Evolutionary conservation across 2,797 vertebrate species (phyloP).

Genomic region (Mus caroli): DNA sequence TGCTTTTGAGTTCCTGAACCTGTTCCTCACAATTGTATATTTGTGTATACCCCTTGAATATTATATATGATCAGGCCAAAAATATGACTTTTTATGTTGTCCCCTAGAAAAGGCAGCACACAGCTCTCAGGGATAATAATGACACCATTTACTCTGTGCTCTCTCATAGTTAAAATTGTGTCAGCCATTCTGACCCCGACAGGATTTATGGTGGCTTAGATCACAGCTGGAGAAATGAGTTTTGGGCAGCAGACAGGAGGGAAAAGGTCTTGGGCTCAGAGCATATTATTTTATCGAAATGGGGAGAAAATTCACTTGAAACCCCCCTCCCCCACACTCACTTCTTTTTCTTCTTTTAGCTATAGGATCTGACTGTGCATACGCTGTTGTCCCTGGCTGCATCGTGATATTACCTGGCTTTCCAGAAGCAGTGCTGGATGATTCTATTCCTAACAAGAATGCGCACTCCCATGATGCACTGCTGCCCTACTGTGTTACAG

Average conservation of each 20-base stretch:
- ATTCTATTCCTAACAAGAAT: neutral
- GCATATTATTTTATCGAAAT: conserved; percentile 71
- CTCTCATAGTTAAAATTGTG: conserved; percentile 73
- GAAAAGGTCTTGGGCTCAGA: conserved; percentile 59
- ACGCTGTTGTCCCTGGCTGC: neutral
- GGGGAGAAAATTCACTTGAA: conserved; percentile 53
- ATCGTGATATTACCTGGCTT: neutral
- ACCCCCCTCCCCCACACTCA: neutral
- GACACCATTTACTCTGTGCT: conserved; percentile 60
- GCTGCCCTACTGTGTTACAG: neutral
- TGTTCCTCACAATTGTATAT: conserved; percentile 49
- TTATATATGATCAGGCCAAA: conserved; percentile 59
- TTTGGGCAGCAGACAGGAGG: conserved; percentile 56
- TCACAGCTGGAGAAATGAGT: conserved; percentile 64
- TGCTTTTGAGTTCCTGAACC: conserved; percentile 61
- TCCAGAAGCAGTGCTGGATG: neutral
- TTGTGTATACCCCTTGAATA: conserved; percentile 4
- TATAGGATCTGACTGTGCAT: neutral
- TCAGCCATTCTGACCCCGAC: conserved; percentile 60
- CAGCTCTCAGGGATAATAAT: conserved; percentile 55
- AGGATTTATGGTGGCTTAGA: conserved; percentile 75
- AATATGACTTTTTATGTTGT: conserved; percentile 67
- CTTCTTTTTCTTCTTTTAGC: neutral
- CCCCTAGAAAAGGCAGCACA: conserved; percentile 59
- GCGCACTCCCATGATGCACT: neutral